These are phyloP conservation scores for Callipepla californica DNA, from an alignment of 2,113 vertebrate species.

Conservation along the genomic window DNA sequence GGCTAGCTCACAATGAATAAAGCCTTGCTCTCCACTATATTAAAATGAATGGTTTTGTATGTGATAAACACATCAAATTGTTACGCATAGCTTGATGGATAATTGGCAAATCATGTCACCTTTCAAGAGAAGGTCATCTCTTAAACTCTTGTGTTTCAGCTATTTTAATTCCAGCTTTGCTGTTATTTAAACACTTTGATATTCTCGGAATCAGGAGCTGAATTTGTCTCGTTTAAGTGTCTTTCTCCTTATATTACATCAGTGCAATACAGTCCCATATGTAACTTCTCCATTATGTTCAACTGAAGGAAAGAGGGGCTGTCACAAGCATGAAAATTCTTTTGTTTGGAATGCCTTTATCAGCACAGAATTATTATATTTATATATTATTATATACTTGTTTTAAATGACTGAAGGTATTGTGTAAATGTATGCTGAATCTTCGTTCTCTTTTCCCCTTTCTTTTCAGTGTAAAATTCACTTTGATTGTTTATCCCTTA, in stretches of 20 bases:
- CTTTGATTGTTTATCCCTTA: background rate
- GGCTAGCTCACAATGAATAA: background rate
- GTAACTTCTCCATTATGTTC: background rate
- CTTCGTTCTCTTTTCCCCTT: background rate
- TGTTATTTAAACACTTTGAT: conserved; percentile 39
- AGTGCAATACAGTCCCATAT: background rate
- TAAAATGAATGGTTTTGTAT: conserved; percentile 26
- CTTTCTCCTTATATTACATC: background rate
- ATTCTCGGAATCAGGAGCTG: background rate
- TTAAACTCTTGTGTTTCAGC: conserved; percentile 20
- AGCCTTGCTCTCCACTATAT: background rate
- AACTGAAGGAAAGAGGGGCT: background rate
- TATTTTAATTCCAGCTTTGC: conserved; percentile 29
- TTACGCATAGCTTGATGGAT: conserved; percentile 4
- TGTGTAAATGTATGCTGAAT: background rate
- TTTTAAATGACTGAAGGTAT: background rate
- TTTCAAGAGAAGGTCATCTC: conserved; percentile 40
- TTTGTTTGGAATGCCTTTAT: background rate
- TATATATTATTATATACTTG: background rate
- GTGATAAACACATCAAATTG: conserved; percentile 2
- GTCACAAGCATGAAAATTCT: background rate
- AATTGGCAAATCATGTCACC: conserved; percentile 50
- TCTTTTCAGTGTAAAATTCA: background rate
- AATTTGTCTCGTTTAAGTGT: conserved; percentile 14
- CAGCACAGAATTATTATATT: background rate